A percentile compares a stretch with the other conserved stretches of the same genome.
Evolutionary conservation across 2,797 vertebrate genomes (phyloP).

Genomic region (Lindbergichthys nudifrons): DNA sequence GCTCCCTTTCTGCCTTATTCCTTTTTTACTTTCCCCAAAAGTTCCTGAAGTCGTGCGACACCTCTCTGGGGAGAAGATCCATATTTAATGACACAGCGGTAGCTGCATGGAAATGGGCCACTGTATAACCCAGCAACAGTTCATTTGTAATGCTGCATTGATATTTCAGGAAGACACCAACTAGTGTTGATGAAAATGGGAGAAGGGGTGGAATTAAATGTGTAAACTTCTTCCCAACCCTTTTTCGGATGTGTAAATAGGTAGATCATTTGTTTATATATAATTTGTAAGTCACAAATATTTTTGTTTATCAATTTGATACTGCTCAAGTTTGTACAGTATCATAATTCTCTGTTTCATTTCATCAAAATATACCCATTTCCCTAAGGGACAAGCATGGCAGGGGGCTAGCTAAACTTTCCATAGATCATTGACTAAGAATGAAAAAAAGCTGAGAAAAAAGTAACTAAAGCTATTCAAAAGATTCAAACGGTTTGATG

Average conservation of each 20-base stretch:
- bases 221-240: too few relatives aligned
- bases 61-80: constrained; percentile 60
- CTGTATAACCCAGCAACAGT: constrained; percentile 49
- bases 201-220: too few relatives aligned
- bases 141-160: constrained; percentile 37
- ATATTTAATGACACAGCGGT: constrained; percentile 77
- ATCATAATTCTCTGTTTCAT: too few relatives aligned
- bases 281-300: too few relatives aligned
- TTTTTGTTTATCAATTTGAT: too few relatives aligned
- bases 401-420: constrained; percentile 6
- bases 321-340: too few relatives aligned
- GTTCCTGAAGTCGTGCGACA: constrained; percentile 49
- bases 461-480: too few relatives aligned
- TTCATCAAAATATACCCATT: not conserved
- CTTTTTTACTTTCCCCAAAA: constrained; percentile 23
- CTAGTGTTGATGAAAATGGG: constrained; percentile 21
- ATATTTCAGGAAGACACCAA: constrained; percentile 34
- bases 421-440: constrained; percentile 2
- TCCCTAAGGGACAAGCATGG: constrained; percentile 12
- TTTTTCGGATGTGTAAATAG: too few relatives aligned
- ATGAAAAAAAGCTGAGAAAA: constrained; percentile 4
- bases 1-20: constrained; percentile 6
- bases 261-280: too few relatives aligned
- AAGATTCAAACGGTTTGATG: too few relatives aligned
- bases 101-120: constrained; percentile 64